phyloP scores from a whole-genome alignment of 2,888 invertebrate genomes.

The Trissoscelio sp. region DNA sequence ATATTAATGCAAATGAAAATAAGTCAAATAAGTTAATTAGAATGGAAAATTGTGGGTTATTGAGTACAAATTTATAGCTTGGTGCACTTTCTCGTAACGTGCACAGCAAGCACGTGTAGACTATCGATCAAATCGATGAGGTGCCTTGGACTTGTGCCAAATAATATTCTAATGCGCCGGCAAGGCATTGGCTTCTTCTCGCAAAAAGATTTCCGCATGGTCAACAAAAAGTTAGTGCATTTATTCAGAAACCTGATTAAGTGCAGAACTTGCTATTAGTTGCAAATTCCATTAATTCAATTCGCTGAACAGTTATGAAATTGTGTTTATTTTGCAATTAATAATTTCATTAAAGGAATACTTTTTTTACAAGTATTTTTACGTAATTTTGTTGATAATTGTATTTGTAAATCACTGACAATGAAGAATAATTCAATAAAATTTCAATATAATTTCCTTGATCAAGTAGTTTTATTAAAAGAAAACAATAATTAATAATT shows the following conservation, averaged over 20 bases:
- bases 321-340: no score
- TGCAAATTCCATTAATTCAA: neutral
- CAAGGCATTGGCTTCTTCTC: constrained; percentile 17
- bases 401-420: no score
- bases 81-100: constrained; percentile 31
- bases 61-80: constrained; percentile 30
- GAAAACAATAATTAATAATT: no score
- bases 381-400: no score
- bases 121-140: constrained; percentile 47
- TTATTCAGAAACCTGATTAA: neutral
- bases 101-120: constrained; percentile 39
- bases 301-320: no score
- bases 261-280: neutral
- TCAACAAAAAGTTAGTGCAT: neutral
- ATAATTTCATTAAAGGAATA: no score
- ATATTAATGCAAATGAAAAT: constrained; percentile 15
- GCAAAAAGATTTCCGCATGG: constrained; percentile 15
- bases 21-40: constrained; percentile 24
- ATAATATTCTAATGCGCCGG: constrained; percentile 22
- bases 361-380: no score
- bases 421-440: no score
- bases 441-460: no score
- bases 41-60: constrained; percentile 28
- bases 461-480: no score
- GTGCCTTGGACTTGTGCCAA: constrained; percentile 55